These are phyloP conservation scores for Sphyrna mokarran DNA, from an alignment of 2,113 vertebrate species.

Conservation along the genomic window DNA sequence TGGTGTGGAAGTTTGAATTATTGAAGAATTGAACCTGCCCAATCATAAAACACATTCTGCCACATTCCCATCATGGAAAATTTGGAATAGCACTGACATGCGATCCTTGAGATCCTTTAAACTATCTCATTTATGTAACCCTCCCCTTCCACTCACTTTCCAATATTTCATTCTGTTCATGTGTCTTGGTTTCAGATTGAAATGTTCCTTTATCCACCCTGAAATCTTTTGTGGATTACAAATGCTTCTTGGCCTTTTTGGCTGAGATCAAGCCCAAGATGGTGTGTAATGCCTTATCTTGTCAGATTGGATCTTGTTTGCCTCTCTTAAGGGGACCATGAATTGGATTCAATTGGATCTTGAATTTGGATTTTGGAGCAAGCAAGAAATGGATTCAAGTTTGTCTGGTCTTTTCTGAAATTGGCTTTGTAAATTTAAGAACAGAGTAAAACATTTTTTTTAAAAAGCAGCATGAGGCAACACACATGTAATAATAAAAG, in stretches of 20 bases:
- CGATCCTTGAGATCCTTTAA: background rate
- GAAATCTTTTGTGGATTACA: background rate
- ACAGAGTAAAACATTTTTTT: too few relatives aligned
- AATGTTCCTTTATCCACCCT: background rate
- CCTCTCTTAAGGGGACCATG: too few relatives aligned
- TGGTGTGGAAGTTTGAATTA: background rate
- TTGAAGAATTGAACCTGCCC: background rate
- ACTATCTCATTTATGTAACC: background rate
- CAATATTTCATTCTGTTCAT: background rate
- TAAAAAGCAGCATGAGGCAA: background rate
- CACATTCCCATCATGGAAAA: background rate
- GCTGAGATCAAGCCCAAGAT: too few relatives aligned
- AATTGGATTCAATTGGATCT: too few relatives aligned
- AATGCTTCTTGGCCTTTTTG: too few relatives aligned
- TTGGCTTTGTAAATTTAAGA: too few relatives aligned
- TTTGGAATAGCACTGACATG: background rate
- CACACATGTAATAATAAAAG: background rate
- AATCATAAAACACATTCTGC: background rate
- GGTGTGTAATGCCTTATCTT: too few relatives aligned
- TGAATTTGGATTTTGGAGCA: too few relatives aligned
- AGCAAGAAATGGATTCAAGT: too few relatives aligned
- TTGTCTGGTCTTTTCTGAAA: too few relatives aligned
- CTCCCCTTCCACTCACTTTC: background rate
- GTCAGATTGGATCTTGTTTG: too few relatives aligned
- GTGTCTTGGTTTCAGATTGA: background rate